phyloP scores from a whole-genome alignment of 35 echinoderm and acorn worm genomes.

The Ptychodera flava region DNA sequence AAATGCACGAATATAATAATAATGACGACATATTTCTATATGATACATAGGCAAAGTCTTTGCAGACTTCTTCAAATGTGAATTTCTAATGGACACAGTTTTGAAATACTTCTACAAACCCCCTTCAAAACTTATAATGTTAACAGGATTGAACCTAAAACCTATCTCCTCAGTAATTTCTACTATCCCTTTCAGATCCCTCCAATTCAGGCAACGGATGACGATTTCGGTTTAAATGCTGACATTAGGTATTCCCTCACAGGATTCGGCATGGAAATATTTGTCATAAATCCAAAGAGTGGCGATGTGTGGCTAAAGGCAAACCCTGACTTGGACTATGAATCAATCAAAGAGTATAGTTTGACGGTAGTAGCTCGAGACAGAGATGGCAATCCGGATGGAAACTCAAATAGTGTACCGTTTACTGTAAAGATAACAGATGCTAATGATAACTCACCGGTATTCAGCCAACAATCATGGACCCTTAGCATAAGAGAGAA shows the following conservation, averaged over 20 bases:
- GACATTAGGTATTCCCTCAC: conserved; percentile 66
- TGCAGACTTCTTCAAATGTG: no score
- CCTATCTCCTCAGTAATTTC: no score
- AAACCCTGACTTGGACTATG: conserved; percentile 29
- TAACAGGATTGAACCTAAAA: no score
- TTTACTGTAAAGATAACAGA: conserved; percentile 43
- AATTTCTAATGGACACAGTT: no score
- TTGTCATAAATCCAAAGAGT: conserved; percentile 58
- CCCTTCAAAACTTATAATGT: no score
- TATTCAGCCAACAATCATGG: conserved; percentile 53
- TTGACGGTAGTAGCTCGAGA: conserved; percentile 72
- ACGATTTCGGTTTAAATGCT: conserved; percentile 77
- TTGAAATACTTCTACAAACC: no score
- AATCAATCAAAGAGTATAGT: conserved; percentile 24
- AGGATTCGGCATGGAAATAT: conserved; percentile 52
- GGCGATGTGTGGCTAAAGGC: conserved; percentile 41
- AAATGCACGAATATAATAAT: no score
- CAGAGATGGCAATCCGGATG: conserved; percentile 36
- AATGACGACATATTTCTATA: no score
- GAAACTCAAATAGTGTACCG: conserved; percentile 40
- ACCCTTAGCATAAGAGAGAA: conserved; percentile 30
- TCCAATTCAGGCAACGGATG: conserved; percentile 20
- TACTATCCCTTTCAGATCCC: no score
- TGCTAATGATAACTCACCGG: conserved; percentile 79
- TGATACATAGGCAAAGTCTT: no score